Evolutionary conservation across 2,888 invertebrate species (phyloP), one percentile per base, ranked within the genome.

Genomic region (Nomada ruficornis): DNA sequence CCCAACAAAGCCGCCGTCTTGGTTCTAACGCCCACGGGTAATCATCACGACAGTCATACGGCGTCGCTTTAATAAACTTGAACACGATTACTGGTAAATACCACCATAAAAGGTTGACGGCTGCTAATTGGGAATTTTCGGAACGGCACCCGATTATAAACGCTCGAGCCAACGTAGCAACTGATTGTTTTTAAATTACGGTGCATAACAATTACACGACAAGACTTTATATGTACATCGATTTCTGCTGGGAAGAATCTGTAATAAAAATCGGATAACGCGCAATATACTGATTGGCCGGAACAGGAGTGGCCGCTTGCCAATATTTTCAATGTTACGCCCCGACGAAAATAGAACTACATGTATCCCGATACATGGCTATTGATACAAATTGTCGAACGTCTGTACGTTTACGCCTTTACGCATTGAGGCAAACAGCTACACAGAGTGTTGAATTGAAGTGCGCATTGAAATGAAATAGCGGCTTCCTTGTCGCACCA

Each of bases 311-410:
- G 80, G 80, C 80, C 63, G 11, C 42, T 36, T 72, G 82, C 82
- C 76, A 82, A 64, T 59, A 64, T 81, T 68, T 76, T 82, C 82
- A 69, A 76, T 80, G 80, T 59, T 80, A 67, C 13, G 36, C 23
- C 50, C 36, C 20, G 36, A 76, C 64, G 42, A 76, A 80, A 82
- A 80, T 76, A 80, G 72, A 76, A 54, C n/a, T 47, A 26, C 26
- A 26, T 26, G 29, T 18, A 18, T 29, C 42, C 9, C 2, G 13
- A 36, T 18, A 9, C 18, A 36, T 18, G 18, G 5, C 20, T 68
- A 63, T 74, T 50, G 60, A 68, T 50, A 71, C 55, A 26, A 64
- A 50, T 18, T 13, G 18, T 47, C 23, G 55, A 70, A 71, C 36
- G 9, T 7, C 11, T 18, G 18, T 23, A 42, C 29, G n/a, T 23